Conservation (phyloP, 2,113 vertebrate genomes). For the Sialia sialis region DNA sequence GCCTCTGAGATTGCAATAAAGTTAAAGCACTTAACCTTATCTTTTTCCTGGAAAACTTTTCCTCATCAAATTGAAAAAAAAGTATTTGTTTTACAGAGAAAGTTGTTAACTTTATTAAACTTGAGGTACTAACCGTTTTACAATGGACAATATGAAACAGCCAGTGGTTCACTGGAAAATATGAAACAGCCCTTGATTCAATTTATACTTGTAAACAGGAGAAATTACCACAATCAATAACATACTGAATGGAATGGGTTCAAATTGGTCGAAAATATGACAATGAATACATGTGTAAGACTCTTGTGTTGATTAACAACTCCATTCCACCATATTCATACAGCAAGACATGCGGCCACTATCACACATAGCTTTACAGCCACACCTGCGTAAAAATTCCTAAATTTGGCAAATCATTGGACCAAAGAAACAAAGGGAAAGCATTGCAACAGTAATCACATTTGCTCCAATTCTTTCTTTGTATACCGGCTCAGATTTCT, state of each 20-base stretch:
- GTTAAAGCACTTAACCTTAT: neutral
- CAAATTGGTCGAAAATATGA: neutral
- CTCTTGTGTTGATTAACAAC: neutral
- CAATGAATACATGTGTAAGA: neutral
- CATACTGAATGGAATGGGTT: neutral
- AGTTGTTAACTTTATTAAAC: constrained; percentile 45
- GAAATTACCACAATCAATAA: neutral
- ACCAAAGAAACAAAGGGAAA: neutral
- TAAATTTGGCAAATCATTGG: neutral
- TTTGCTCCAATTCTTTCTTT: neutral
- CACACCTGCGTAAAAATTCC: neutral
- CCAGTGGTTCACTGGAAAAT: neutral
- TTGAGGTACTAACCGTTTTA: neutral
- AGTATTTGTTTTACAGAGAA: neutral
- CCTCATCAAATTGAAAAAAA: neutral
- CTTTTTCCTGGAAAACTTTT: neutral
- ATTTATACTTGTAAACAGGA: constrained; percentile 8
- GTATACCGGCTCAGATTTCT: neutral
- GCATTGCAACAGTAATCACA: neutral
- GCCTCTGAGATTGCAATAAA: neutral
- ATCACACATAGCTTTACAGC: neutral
- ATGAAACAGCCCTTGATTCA: neutral
- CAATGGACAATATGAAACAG: neutral
- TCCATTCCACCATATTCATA: neutral
- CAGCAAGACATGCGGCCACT: neutral